Conservation (phyloP, 2,113 vertebrate species). For the Scomber colias region DNA sequence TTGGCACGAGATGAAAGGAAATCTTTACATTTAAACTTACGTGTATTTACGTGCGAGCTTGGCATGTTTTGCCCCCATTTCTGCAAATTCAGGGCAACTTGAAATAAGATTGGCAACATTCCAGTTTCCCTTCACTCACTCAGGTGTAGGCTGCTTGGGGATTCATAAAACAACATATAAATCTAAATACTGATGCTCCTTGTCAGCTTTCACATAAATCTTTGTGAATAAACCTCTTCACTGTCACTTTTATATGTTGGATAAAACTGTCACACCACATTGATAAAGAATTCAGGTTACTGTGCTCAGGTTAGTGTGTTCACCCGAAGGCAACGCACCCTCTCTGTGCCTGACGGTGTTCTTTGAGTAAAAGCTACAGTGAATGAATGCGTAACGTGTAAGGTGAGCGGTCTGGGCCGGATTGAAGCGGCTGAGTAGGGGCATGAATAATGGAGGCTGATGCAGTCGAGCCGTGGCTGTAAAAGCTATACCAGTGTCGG, state of each 20-base stretch:
- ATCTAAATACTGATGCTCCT: conserved; percentile 37
- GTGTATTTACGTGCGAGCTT: not conserved
- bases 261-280: conserved; percentile 1
- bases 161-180: conserved; percentile 42
- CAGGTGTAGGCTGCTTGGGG: conserved; percentile 1
- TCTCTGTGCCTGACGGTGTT: conserved; percentile 5
- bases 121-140: conserved; percentile 28
- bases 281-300: conserved; percentile 16
- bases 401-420: conserved; percentile 65
- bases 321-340: conserved; percentile 22
- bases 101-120: conserved; percentile 16
- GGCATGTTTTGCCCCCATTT: not conserved
- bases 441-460: conserved; percentile 72
- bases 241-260: conserved; percentile 13
- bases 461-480: conserved; percentile 37
- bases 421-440: conserved; percentile 59
- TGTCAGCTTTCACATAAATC: conserved; percentile 35
- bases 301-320: conserved; percentile 9
- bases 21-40: conserved; percentile 31
- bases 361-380: conserved; percentile 32
- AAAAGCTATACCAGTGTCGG: conserved; percentile 28
- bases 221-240: not conserved
- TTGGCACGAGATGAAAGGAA: conserved; percentile 72
- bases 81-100: conserved; percentile 12
- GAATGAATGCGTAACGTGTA: conserved; percentile 68